Base-by-base conservation (phyloP, 2,797 vertebrate species). In the Nannoperca obscura region DNA sequence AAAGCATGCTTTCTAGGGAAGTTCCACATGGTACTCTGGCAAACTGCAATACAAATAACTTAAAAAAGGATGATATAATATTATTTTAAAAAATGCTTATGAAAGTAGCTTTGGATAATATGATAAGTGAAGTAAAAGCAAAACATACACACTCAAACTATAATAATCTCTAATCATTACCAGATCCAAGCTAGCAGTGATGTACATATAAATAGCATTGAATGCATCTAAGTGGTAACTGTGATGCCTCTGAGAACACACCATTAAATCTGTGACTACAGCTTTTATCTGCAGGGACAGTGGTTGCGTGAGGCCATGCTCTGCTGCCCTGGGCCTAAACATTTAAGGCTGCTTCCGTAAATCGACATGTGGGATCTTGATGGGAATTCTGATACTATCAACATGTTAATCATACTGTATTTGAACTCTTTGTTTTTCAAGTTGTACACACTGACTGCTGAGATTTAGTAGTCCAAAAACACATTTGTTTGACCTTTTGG, bases 231-330 rank as follows among this genome's bases (percentile, higher is more conserved):
- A 9, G 22, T 40, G 10, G n/a, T 58, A 58, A 64, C 7, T 40
- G 17, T 53, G 47, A 62, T 40, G 15, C 58, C 38, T 44, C 53
- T 32, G 65, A 69, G 27, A 46, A 46, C 27, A 46, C 9, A 13
- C 54, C 27, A 44, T 13, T 5, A 30, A 14, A 71, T 17, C 34
- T 44, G 54, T 11, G 54, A 15, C 22, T 74, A 17, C 15, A 55
- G 5, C 71, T 40, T 76, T 84, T 52, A 88, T 89, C 74, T 71
- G 20, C 17, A 38, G 36, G 58, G 70, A 81, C 78, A 76, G 74
- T 58, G 49, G 83, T 85, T 85, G 78, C 59, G 53, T 83, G 89
- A 91, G 80, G 82, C 62, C 75, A 86, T 32, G 86, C 70, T 92
- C 77, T 42, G 79, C 65, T 85, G 84, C 73, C 50, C 54, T 77